Base-by-base conservation (phyloP, 2,113 vertebrate genomes). In the Danionella cerebrum region DNA sequence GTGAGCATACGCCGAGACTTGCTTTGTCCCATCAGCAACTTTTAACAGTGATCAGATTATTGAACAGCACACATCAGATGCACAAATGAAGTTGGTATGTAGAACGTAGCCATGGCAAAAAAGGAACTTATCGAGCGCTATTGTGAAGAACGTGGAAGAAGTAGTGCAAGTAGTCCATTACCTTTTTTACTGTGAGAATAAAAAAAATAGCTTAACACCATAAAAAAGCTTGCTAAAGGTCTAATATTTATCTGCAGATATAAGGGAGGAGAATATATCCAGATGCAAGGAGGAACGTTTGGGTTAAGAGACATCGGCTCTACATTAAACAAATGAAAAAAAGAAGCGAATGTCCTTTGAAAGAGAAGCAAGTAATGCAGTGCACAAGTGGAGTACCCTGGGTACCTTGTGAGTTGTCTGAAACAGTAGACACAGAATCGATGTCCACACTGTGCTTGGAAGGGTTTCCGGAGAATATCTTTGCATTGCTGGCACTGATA, bases 401-500 rank as follows among this genome's bases (percentile, higher is more conserved):
- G 41, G 57, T 76, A 77, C 75, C 75, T 77, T 67, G 75, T 77
- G 44, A 77, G 75, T 36, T 73, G 71, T 24, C 86, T 91, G 70
- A 97, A 89, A 66, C 96, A 99, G 70, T 81, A 91, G 22, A 91
- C 94, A 54, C 96, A 99, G 88, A 95, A 99, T 50, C 96, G 94
- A 70, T 99, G 96, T 24, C 96, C 96, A 0, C 96, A 99, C 86
- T 98, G 94, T 0, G 95, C 95, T 71, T 99, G 96, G 54, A 93
- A 91, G 0, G 96, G 96, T 44, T 93, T 84, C 57, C 95, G 79
- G 12, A 99, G 75, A 1, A 99, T 90, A 14, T 95, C 92, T 78
- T 86, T 87, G 58, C 96, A 99, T 41, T 91, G 90, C 0, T 94
- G 93, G 65, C 96, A 99, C 76, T 97, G 87, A 77, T 99, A 95